Evolutionary conservation across 2,888 invertebrate species (phyloP), one percentile per base, ranked within the genome.

Genomic region (Pammene aurita): DNA sequence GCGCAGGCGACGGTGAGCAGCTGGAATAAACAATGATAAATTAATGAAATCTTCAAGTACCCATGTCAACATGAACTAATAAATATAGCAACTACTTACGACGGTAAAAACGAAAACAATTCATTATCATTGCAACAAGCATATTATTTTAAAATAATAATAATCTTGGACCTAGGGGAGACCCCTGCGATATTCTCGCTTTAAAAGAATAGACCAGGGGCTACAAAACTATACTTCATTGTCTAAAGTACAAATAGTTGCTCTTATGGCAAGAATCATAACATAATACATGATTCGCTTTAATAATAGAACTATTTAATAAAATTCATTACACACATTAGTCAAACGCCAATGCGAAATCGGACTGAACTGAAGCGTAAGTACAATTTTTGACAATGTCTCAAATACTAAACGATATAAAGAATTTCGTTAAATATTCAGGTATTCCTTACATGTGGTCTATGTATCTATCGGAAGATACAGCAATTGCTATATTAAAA

Each of bases 1-100:
- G 54, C 64, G 55, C 60, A 69, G 54, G 46, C 48, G 16, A 69
- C 42, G 54, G 65, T 60, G 38, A 69, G 35, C 48, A 69, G 16
- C 69, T 69, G 46, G 10, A 60, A 65, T 38, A 0, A 58, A 26
- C 42, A n/a, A 64, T 9, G 11, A 50, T 18, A 50, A 5, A 18
- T 26, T n/a, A 26, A 10, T 9, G 5, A 7, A 41, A 10, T 41
- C 2, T 10, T n/a, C n/a, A n/a, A n/a, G n/a, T n/a, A n/a, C n/a
- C n/a, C n/a, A n/a, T n/a, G n/a, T n/a, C n/a, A n/a, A n/a, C n/a
- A n/a, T n/a, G n/a, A n/a, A n/a, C n/a, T n/a, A 9, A 38, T 38
- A 7, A 38, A 38, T 5, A 38, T 38, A 38, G 38, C 7, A 38
- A 38, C 38, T 6, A n/a, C n/a, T n/a, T n/a, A 26, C 38, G 38